phyloP scores from a whole-genome alignment of 1,140 invertebrate species.

The Propsilocerus akamusi region DNA sequence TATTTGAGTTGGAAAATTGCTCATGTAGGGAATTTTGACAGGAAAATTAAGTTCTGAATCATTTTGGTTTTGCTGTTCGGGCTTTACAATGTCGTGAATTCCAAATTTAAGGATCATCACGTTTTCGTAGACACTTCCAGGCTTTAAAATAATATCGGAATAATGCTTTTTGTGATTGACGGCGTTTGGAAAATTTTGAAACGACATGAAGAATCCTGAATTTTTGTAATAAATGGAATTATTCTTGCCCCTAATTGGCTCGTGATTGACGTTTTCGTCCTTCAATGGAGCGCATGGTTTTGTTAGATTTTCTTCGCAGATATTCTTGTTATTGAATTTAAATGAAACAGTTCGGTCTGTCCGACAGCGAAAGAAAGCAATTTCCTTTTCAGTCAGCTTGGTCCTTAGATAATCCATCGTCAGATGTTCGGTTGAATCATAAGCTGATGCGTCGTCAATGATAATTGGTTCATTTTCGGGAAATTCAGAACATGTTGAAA shows the following conservation, averaged over 20 bases:
- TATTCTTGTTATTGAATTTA: too few species aligned
- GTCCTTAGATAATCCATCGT: not conserved
- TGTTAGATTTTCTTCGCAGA: too few species aligned
- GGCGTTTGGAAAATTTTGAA: not conserved
- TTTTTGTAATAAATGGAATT: not conserved
- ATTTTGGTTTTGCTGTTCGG: not conserved
- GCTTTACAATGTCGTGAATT: not conserved
- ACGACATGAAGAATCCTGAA: not conserved
- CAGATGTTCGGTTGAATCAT: not conserved
- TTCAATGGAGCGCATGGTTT: too few species aligned
- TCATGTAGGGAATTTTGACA: not conserved
- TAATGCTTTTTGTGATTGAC: not conserved
- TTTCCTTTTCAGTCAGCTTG: not conserved
- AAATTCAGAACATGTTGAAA: not conserved
- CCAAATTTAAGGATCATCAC: not conserved
- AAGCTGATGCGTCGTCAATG: not conserved
- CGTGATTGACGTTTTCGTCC: too few species aligned
- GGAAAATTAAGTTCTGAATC: not conserved
- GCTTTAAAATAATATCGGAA: not conserved
- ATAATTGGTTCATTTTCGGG: not conserved
- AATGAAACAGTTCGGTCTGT: too few species aligned
- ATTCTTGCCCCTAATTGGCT: not conserved
- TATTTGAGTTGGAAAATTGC: too few species aligned
- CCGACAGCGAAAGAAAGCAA: not conserved
- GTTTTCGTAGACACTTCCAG: not conserved